Percentiles rank a stretch among this genome's conserved stretches.
phyloP scores from a whole-genome alignment of 2,113 vertebrate genomes.

The Coreoperca whiteheadi region DNA sequence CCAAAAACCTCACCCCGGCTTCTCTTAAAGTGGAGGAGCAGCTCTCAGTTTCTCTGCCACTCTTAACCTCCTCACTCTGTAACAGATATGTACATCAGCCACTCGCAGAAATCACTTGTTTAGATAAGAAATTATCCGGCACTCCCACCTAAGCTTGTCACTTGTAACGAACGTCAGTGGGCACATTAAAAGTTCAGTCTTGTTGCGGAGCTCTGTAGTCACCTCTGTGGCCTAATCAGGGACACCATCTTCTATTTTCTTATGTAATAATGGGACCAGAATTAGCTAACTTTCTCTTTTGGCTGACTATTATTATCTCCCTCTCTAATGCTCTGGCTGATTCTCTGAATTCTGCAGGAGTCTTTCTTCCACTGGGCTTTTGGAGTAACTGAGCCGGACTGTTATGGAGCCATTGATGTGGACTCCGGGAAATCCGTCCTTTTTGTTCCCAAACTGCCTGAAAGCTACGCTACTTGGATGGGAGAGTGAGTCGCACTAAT shows the following conservation, averaged over 20 bases:
- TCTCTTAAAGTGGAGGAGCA: too few relatives aligned
- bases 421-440: slow-evolving; percentile 90
- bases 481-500: slow-evolving; percentile 90
- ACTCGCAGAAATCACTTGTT: not conserved
- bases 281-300: not conserved
- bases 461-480: slow-evolving; percentile 98
- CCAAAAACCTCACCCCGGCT: too few relatives aligned
- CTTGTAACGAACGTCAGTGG: not conserved
- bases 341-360: slow-evolving; percentile 20
- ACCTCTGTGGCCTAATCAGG: not conserved
- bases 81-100: too few relatives aligned
- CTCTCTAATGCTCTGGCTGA: slow-evolving; percentile 20
- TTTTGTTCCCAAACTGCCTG: slow-evolving; percentile 93
- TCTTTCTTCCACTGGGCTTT: slow-evolving; percentile 72
- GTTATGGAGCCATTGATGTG: slow-evolving; percentile 90
- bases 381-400: slow-evolving; percentile 92
- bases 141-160: fast-evolving
- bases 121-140: too few relatives aligned
- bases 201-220: not conserved
- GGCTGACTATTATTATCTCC: not conserved
- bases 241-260: not conserved
- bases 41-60: too few relatives aligned
- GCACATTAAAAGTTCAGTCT: not conserved
- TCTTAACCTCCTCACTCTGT: too few relatives aligned
- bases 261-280: slow-evolving; percentile 10